Base-by-base conservation (phyloP, 35 echinoderm and acorn worm genomes). In the Heliocidaris tuberculata region DNA sequence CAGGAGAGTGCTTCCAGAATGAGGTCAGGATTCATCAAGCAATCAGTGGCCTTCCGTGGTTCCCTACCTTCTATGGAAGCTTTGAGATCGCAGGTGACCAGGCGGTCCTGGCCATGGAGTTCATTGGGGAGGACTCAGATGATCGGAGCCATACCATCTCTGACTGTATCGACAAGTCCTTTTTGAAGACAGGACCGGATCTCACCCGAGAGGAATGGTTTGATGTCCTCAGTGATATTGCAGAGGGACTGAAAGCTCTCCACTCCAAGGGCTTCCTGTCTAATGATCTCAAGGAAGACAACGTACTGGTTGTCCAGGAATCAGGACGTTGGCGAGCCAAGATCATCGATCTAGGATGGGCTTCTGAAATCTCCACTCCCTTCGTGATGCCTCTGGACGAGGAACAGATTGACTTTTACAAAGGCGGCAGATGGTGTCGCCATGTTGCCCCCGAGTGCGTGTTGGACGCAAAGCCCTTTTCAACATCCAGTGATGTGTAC, bases 251-350 rank as follows among this genome's bases (percentile, higher is more conserved):
- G 31, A 48, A 91, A 91, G 89, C 89, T 7, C 21, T 91, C 27
- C 89, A 91, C 24, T 0, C 7, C 7, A 32, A 16, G 48, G 89
- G 89, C 7, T 91, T 31, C 89, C 48, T 91, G 42, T 91, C 8
- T 49, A 91, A 91, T 35, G 89, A 91, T 49, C 89, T 91, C 31
- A 91, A 91, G 24, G 89, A 91, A 35, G 89, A 91, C 89, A 91
- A 91, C 32, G 89, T 91, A 49, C 32, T 91, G 89, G 89, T 91
- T 21, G 48, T 49, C 32, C 12, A 91, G 10, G 31, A 47, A 24
- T 21, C 21, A 7, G 89, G 32, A 21, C 17, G 24, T 12, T 91
- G 89, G 89, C 31, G 89, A 91, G 89, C 27, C 17, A 91, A 91
- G 48, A 47, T 91, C 11, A 91, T 91, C 48, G 89, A 91, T 35